These are phyloP conservation scores for Plebejus anna DNA, from an alignment of 2,888 invertebrate species.

Conservation along the genomic window DNA sequence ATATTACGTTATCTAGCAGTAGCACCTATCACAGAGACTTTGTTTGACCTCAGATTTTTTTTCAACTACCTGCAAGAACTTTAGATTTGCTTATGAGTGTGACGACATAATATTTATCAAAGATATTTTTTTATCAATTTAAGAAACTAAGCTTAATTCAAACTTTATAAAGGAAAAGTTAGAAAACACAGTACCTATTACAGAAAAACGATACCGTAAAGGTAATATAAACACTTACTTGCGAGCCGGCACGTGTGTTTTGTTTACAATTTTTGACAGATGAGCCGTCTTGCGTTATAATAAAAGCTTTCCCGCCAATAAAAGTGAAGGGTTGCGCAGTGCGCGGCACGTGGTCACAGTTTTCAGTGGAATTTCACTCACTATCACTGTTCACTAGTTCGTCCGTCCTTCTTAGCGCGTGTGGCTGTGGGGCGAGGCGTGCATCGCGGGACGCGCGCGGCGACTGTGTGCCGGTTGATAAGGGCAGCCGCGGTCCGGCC, in stretches of 20 bases:
- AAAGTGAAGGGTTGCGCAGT: conserved; percentile 54
- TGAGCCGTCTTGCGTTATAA: conserved; percentile 55
- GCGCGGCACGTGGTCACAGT: conserved; percentile 57
- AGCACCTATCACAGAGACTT: too few species aligned
- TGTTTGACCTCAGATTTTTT: background rate
- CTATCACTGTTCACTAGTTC: conserved; percentile 52
- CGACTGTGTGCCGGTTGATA: conserved; percentile 73
- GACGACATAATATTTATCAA: background rate
- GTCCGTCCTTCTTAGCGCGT: conserved; percentile 42
- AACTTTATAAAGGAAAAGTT: background rate
- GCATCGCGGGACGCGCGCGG: conserved; percentile 65
- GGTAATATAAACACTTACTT: conserved; percentile 57
- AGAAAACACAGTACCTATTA: background rate
- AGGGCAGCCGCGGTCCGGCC: conserved; percentile 69
- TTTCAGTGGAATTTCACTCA: conserved; percentile 50
- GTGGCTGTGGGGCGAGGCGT: conserved; percentile 47
- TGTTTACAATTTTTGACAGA: conserved; percentile 71
- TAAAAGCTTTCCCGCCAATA: conserved; percentile 52
- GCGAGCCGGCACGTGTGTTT: conserved; percentile 68
- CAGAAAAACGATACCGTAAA: conserved; percentile 22
- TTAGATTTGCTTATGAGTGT: background rate
- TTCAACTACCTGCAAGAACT: background rate
- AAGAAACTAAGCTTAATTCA: background rate
- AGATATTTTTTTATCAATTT: background rate
- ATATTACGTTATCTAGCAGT: too few species aligned